Evolutionary conservation across 2,888 invertebrate genomes (phyloP).

Genomic region (Acanthoscelides obtectus): DNA sequence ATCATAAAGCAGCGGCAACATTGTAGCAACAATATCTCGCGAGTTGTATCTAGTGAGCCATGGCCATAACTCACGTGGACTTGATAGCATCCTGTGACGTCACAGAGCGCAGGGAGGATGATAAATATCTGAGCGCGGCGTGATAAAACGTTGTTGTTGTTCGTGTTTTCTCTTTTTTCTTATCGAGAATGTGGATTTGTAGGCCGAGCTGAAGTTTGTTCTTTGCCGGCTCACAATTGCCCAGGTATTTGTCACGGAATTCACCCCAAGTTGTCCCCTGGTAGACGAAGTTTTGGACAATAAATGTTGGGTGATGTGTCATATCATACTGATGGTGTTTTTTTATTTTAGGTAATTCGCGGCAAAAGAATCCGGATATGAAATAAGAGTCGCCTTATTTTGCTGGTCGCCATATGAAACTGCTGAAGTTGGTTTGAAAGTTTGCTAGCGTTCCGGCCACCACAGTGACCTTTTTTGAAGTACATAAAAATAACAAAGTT

Average conservation of each 20-base stretch:
- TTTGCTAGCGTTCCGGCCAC: too few species aligned
- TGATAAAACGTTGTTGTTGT: conserved; percentile 20
- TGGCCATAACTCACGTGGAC: conserved; percentile 13
- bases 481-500: too few species aligned
- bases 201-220: background rate
- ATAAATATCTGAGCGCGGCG: conserved; percentile 27
- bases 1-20: background rate
- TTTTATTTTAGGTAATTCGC: too few species aligned
- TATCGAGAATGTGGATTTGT: background rate
- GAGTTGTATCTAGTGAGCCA: background rate
- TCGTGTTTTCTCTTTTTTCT: background rate
- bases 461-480: too few species aligned
- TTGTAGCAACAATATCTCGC: background rate
- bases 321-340: too few species aligned
- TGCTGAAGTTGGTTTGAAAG: too few species aligned
- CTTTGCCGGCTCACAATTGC: background rate
- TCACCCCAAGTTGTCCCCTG: too few species aligned
- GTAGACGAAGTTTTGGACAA: too few species aligned
- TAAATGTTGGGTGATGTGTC: too few species aligned
- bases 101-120: conserved; percentile 19
- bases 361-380: too few species aligned
- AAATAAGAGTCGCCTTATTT: too few species aligned
- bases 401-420: too few species aligned
- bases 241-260: background rate
- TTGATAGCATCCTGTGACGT: conserved; percentile 16